Percentiles rank a stretch among this genome's conserved stretches.
Conservation (phyloP, 2,797 vertebrate genomes). For the Iguana delicatissima region DNA sequence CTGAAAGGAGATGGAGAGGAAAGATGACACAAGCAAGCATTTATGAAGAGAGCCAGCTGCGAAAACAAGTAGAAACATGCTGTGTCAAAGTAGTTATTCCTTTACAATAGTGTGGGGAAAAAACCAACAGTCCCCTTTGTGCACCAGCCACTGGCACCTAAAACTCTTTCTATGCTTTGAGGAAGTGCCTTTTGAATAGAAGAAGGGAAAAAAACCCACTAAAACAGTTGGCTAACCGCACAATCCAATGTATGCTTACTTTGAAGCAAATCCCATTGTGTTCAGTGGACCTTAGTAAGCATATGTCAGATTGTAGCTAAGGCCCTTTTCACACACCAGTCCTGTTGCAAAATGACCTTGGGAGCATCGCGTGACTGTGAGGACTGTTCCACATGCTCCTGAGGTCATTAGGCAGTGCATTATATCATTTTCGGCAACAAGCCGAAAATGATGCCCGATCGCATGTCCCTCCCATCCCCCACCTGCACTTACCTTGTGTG, state of each 20-base stretch:
- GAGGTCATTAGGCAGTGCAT: no score
- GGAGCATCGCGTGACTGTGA: no score
- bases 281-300: neutral
- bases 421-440: no score
- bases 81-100: conserved; percentile 40
- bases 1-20: conserved; percentile 29
- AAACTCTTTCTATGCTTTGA: neutral
- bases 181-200: neutral
- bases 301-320: neutral
- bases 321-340: no score
- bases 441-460: no score
- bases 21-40: neutral
- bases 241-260: neutral
- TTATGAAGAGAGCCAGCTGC: conserved; percentile 52
- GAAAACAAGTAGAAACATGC: conserved; percentile 53
- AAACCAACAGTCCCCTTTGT: rapidly evolving
- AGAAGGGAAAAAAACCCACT: conserved; percentile 25
- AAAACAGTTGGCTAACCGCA: neutral
- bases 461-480: no score
- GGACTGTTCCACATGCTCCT: no score
- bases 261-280: neutral
- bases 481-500: no score
- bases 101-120: conserved; percentile 45
- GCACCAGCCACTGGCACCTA: neutral
- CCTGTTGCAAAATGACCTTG: no score